Base-by-base conservation (phyloP, 1,140 invertebrate genomes). In the Drosophila nannoptera region DNA sequence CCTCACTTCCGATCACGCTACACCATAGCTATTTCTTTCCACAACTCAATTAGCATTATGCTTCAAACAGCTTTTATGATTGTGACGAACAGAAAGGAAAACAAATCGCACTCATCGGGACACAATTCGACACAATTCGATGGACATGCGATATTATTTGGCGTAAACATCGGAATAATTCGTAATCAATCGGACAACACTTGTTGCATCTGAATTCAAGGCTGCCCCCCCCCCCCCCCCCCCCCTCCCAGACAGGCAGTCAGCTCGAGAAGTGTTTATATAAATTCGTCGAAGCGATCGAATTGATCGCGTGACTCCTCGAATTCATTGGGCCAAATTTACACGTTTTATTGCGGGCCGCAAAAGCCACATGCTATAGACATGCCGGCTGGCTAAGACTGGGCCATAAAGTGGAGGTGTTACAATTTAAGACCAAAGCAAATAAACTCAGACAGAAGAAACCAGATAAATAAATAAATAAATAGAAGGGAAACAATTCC, bases 331-430 rank as follows among this genome's bases (percentile, higher is more conserved):
- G 12, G 16, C 29, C 64, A 69, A 84, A 83, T 84, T 78, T 83
- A 84, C 75, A 83, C 80, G 71, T 83, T 83, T 83, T 84, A 83
- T 83, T 69, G 45, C 29, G 16, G 35, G n/a, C 42, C 22, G 22
- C 22, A 22, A 35, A 31, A 49, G 48, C 48, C 31, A 50, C 48
- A 78, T 73, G 77, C 58, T 83, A 78, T 56, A 42, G 54, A 46
- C 66, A 56, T 50, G 55, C 62, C 42, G 63, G 36, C 36, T 48
- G 35, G 35, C 8, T 11, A 22, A 22, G 22, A 22, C 22, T 22
- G 22, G 48, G 46, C 74, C 77, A 76, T 81, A 82, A 83, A 83
- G 50, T 62, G 36, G 67, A 80, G 80, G 80, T 84, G 80, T 74
- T 83, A 84, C 50, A 84, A 54, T 68, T 73, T 70, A 84, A 73